These are phyloP conservation scores for Eupithecia tripunctaria DNA, from an alignment of 2,888 invertebrate genomes.

Conservation along the genomic window DNA sequence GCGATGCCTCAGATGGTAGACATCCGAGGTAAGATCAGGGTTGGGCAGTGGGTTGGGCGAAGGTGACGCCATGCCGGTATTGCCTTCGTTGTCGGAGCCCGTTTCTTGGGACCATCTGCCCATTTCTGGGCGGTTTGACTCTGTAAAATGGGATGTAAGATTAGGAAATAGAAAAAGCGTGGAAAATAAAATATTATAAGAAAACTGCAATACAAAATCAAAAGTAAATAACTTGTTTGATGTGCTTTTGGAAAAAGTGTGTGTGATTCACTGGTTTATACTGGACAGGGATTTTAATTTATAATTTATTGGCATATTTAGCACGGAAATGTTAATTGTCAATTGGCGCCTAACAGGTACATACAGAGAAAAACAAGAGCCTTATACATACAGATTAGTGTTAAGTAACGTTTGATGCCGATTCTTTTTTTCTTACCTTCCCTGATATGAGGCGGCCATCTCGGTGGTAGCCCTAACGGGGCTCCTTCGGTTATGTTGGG, in stretches of 20 bases:
- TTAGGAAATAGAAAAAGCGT: not conserved
- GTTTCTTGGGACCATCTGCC: slow-evolving; percentile 92
- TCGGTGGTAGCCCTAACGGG: slow-evolving; percentile 69
- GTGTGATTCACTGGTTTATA: too few relatives aligned
- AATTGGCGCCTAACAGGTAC: too few relatives aligned
- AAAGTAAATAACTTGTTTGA: not conserved
- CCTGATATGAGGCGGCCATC: slow-evolving; percentile 74
- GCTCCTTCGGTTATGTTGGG: slow-evolving; percentile 81
- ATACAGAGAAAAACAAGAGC: not conserved
- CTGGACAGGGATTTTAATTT: not conserved
- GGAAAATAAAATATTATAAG: not conserved
- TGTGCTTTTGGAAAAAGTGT: too few relatives aligned
- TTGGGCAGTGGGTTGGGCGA: slow-evolving; percentile 89
- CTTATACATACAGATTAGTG: not conserved
- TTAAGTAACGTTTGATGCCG: not conserved
- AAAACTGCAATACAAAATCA: not conserved
- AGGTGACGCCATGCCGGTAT: slow-evolving; percentile 62
- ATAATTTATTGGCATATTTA: not conserved
- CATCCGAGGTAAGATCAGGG: slow-evolving; percentile 89
- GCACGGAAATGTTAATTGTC: not conserved
- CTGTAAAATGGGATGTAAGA: slow-evolving; percentile 45
- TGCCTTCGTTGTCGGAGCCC: slow-evolving; percentile 89
- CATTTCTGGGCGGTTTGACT: slow-evolving; percentile 62
- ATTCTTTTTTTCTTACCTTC: slow-evolving; percentile 60
- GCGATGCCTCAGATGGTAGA: slow-evolving; percentile 80